Evolutionary conservation across 2,888 invertebrate species (phyloP), one percentile per base, ranked within the genome.

Genomic region (Allacma fusca): DNA sequence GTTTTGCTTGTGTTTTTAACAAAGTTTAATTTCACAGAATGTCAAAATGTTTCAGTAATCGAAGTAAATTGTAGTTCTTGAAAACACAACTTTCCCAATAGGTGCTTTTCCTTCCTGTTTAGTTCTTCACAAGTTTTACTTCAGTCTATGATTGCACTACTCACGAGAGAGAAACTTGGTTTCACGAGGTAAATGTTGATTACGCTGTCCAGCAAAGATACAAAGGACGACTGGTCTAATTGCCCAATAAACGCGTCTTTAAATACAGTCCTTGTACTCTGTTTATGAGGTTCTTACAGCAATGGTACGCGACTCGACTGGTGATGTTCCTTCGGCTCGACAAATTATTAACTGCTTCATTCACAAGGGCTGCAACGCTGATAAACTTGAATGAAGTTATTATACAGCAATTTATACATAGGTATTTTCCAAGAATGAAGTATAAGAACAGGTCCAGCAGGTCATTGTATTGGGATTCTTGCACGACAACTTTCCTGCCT

Each of bases 321-420:
- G 50, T 50, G 2, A 1, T 50, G 50, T 13, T 50, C 50, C 50
- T 50, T 50, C n/a, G 50, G n/a, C 50, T 12, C 19, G 50, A 9
- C n/a, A 50, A 50, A 50, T 50, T n/a, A 50, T 13, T 50, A 50
- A 50, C 50, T 50, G 16, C 50, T 50, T 50, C 50, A 50, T 50
- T 50, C 50, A 50, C 19, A 50, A 50, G 50, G 50, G 50, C 50
- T 50, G 2, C 50, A 2, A 2, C 2, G 50, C 50, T 50, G 19
- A n/a, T n/a, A 50, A 50, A 50, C 50, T 50, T 50, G 50, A 50
- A 50, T 50, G 50, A 50, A 19, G 16, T 50, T 16, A 50, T 50
- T 50, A 50, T 50, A 50, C 19, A 16, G 5, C 4, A 2, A 50
- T 7, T 50, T 9, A 19, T 50, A 2, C 16, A 50, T 50, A 50